phyloP scores from a whole-genome alignment of 2,113 vertebrate genomes.

The Phrynosoma blainvillii region DNA sequence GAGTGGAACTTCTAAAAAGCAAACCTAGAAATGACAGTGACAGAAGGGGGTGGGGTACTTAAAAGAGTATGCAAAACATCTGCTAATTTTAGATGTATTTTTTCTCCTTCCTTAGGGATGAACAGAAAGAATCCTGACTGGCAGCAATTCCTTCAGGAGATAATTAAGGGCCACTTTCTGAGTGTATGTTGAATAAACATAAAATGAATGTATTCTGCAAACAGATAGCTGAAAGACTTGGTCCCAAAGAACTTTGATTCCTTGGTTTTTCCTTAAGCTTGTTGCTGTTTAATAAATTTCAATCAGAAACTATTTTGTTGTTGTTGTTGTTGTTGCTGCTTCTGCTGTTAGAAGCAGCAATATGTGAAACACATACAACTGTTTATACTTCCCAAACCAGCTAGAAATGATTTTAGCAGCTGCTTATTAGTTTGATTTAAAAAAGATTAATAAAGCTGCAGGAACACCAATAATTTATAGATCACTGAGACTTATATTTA shows the following conservation, averaged over 20 bases:
- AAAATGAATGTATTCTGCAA: background rate
- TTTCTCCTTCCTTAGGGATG: background rate
- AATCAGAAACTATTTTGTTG: background rate
- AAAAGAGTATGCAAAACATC: background rate
- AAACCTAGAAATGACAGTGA: background rate
- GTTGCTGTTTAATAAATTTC: background rate
- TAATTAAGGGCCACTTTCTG: slow-evolving; percentile 4
- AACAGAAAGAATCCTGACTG: background rate
- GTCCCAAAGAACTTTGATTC: background rate
- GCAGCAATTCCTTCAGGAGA: background rate
- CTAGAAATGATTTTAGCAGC: background rate
- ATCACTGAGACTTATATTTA: background rate
- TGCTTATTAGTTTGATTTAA: background rate
- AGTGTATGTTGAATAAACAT: background rate
- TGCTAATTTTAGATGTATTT: slow-evolving; percentile 28
- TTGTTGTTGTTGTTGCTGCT: background rate
- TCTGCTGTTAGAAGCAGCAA: background rate
- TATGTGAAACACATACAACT: background rate
- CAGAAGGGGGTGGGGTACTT: background rate
- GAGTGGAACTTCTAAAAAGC: background rate
- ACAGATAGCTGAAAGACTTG: background rate
- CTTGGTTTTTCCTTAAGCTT: background rate
- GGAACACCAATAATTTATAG: background rate
- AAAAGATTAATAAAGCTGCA: background rate
- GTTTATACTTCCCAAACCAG: background rate